phyloP scores from a whole-genome alignment of 2,888 invertebrate genomes.

The Cyrtodaria siliqua region DNA sequence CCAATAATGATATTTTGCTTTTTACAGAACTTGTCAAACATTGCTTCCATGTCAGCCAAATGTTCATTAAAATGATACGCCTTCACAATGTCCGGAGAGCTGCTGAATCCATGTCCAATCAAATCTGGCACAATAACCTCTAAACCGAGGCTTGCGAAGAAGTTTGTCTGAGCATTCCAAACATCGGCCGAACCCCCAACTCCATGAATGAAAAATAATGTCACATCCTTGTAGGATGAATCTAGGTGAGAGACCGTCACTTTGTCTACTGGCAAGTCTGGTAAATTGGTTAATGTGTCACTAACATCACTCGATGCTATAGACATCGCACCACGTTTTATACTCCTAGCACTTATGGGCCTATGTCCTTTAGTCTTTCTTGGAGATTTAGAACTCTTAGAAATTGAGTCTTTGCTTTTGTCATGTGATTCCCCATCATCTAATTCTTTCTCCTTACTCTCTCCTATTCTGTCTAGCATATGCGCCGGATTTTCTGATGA shows the following conservation, averaged over 20 bases:
- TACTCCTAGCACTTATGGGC: conserved; percentile 56
- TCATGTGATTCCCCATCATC: background rate
- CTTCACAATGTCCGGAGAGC: conserved; percentile 88
- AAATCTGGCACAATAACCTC: conserved; percentile 90
- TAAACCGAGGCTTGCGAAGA: conserved; percentile 88
- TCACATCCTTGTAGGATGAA: conserved; percentile 63
- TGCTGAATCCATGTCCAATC: conserved; percentile 90
- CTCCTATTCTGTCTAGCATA: conserved; percentile 22
- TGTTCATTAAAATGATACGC: conserved; percentile 89
- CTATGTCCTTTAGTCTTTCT: conserved; percentile 58
- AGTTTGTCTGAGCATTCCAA: conserved; percentile 89
- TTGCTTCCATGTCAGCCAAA: conserved; percentile 88
- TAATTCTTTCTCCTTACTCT: conserved; percentile 22
- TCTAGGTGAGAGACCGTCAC: conserved; percentile 21
- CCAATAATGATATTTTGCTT: conserved; percentile 89
- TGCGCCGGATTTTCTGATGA: conserved; percentile 11
- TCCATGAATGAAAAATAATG: conserved; percentile 90
- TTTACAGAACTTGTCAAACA: conserved; percentile 89
- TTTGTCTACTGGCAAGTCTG: conserved; percentile 24
- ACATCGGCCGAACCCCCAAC: conserved; percentile 90
- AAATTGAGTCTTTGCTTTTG: background rate
- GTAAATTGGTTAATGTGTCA: conserved; percentile 28
- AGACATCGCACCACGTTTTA: conserved; percentile 22
- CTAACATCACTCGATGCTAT: conserved; percentile 24
- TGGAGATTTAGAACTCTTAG: conserved; percentile 40